Percentiles rank a stretch among this genome's conserved stretches.
Evolutionary conservation across 2,797 vertebrate genomes (phyloP).

Genomic region (Craterocephalus amniculus): DNA sequence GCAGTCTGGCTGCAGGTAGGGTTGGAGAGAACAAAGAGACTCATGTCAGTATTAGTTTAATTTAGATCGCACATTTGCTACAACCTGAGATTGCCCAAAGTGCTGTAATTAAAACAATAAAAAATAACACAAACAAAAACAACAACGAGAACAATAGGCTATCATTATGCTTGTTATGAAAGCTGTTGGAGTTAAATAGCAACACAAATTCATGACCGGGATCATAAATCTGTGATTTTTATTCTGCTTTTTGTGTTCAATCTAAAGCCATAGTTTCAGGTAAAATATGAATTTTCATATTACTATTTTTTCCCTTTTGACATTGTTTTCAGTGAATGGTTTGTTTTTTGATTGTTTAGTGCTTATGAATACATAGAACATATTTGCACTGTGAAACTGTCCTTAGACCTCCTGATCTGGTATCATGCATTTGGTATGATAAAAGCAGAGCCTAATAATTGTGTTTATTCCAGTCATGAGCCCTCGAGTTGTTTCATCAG

Average conservation of each 20-base stretch:
- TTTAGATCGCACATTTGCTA: too few relatives aligned
- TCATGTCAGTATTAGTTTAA: too few relatives aligned
- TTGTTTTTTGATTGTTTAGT: background rate
- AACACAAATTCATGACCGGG: background rate
- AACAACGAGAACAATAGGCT: too few relatives aligned
- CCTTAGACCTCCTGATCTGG: background rate
- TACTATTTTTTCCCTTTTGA: background rate
- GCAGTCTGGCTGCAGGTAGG: background rate
- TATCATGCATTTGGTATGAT: slow-evolving; percentile 15
- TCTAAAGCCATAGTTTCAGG: background rate
- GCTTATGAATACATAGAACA: background rate
- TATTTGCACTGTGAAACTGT: background rate
- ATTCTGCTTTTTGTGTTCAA: background rate
- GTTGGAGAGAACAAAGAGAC: background rate
- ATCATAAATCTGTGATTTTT: background rate
- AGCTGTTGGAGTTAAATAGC: background rate
- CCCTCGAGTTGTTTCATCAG: slow-evolving; percentile 34
- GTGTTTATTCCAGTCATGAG: slow-evolving; percentile 57
- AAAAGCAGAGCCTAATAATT: slow-evolving; percentile 47
- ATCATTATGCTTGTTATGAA: background rate
- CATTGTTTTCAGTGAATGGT: background rate
- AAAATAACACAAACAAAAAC: too few relatives aligned
- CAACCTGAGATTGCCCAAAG: too few relatives aligned
- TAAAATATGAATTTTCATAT: background rate
- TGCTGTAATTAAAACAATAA: too few relatives aligned